These are phyloP conservation scores for Hipposideros larvatus DNA, from an alignment of 2,797 vertebrate genomes.

Conservation along the genomic window DNA sequence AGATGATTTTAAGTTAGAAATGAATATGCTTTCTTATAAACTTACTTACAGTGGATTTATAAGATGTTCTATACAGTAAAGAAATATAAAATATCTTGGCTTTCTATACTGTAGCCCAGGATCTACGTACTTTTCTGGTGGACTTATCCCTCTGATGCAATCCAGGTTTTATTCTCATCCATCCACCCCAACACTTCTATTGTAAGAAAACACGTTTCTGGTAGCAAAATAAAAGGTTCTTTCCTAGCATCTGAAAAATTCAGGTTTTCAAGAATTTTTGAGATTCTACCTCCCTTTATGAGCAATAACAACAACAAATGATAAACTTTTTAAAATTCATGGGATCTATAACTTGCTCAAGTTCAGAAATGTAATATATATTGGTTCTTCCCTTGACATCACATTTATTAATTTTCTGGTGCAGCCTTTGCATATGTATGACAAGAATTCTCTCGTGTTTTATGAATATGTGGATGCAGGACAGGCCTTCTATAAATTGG, in stretches of 20 bases:
- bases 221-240: neutral
- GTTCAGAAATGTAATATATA: neutral
- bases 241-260: neutral
- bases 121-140: neutral
- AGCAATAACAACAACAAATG: neutral
- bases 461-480: neutral
- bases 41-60: neutral
- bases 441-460: neutral
- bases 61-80: neutral
- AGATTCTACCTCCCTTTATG: neutral
- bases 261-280: neutral
- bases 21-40: neutral
- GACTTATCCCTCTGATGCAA: neutral
- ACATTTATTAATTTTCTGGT: neutral
- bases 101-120: neutral
- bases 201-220: neutral
- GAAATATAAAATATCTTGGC: no score
- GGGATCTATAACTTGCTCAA: neutral
- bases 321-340: neutral
- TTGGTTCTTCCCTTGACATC: neutral
- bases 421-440: neutral
- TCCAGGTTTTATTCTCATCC: neutral
- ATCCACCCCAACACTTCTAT: neutral
- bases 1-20: conserved; percentile 1
- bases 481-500: neutral